Conservation (phyloP, 2,797 vertebrate genomes). For the Acrocephalus scirpaceus region DNA sequence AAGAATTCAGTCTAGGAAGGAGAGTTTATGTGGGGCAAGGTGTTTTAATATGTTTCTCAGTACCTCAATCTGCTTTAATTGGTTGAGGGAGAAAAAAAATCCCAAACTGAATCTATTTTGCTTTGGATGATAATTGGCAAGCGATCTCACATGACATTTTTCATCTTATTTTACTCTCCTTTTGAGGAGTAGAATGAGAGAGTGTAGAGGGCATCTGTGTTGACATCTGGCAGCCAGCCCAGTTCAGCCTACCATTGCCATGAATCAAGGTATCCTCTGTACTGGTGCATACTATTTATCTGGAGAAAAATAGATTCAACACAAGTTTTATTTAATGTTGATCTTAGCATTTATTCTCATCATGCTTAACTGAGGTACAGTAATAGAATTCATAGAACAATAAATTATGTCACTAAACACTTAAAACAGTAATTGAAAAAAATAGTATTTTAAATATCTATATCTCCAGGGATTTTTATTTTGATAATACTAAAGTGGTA, state of each 20-base stretch:
- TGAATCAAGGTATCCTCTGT: background rate
- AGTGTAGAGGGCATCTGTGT: background rate
- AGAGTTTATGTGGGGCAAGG: rapidly evolving
- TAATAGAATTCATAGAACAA: background rate
- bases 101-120: background rate
- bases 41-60: background rate
- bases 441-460: background rate
- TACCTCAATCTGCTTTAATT: background rate
- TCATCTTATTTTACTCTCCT: background rate
- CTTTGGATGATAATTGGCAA: background rate
- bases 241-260: background rate
- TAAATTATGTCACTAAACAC: background rate
- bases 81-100: background rate
- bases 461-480: background rate
- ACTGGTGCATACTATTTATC: background rate
- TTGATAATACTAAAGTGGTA: background rate
- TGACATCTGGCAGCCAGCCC: background rate
- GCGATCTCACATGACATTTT: background rate
- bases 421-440: background rate
- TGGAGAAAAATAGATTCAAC: background rate
- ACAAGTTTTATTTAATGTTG: background rate
- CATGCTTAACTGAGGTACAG: background rate
- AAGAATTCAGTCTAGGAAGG: background rate
- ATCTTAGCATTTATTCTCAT: background rate
- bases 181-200: background rate